These are phyloP conservation scores for Halictus ligatus DNA, from an alignment of 2,888 invertebrate species.

Conservation along the genomic window DNA sequence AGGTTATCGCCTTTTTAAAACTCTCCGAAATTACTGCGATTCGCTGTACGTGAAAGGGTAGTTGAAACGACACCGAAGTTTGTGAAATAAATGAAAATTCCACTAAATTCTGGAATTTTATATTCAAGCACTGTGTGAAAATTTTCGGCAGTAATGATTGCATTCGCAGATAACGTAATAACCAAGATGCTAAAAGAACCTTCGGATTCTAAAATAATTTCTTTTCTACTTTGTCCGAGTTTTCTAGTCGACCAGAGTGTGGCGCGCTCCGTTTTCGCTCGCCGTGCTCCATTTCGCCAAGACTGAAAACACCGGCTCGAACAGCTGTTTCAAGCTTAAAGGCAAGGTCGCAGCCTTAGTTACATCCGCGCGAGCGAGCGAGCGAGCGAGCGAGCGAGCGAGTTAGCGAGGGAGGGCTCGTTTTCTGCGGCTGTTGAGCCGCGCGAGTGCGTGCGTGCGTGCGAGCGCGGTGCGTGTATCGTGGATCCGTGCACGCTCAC, in stretches of 20 bases:
- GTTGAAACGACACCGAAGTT: no score
- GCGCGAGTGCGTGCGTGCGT: not conserved
- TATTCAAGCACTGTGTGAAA: no score
- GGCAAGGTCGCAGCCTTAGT: constrained; percentile 80
- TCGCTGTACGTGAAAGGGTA: no score
- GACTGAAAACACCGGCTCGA: constrained; percentile 71
- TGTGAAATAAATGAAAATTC: no score
- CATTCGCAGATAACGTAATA: no score
- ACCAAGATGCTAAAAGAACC: not conserved
- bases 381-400: not conserved
- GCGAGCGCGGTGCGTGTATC: not conserved
- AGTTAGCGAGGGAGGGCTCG: not conserved
- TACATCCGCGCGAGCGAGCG: constrained; percentile 58
- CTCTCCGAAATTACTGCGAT: no score
- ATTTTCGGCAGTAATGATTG: no score
- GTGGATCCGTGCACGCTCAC: constrained; percentile 6
- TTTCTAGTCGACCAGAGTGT: not conserved
- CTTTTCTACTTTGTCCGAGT: not conserved
- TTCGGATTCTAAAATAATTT: not conserved
- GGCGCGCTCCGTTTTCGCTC: constrained; percentile 19
- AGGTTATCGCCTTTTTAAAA: no score
- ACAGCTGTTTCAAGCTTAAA: constrained; percentile 80
- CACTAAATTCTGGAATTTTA: no score
- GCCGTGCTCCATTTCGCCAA: constrained; percentile 58
- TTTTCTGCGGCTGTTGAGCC: constrained; percentile 25